A percentile compares a stretch with the other conserved stretches of the same genome.
Conservation (phyloP, 1,140 invertebrate genomes). For the Drosophila seguyi region DNA sequence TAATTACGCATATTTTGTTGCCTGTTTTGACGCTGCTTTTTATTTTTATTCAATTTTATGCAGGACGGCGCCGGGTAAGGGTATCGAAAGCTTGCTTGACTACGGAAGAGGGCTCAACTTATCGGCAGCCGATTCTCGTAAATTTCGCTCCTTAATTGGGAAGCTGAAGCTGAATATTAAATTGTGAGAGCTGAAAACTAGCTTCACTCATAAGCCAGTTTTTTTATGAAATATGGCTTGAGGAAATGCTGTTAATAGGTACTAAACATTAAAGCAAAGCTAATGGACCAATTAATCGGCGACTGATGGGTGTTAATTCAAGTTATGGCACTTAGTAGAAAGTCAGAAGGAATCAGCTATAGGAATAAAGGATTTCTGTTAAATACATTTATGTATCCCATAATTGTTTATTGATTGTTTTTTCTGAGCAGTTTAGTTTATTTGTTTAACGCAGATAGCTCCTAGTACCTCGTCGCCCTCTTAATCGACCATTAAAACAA, state of each 20-base stretch:
- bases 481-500: constrained; percentile 24
- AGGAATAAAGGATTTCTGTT: not conserved
- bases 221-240: not conserved
- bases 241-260: not conserved
- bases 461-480: not conserved
- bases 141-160: constrained; percentile 26
- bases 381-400: not conserved
- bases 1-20: constrained; percentile 83
- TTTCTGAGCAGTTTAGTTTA: not conserved
- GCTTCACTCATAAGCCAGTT: constrained; percentile 10
- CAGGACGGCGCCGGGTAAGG: constrained; percentile 7
- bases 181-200: constrained; percentile 11
- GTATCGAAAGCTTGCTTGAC: constrained; percentile 27
- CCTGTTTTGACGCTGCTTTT: constrained; percentile 78
- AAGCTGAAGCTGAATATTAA: not conserved
- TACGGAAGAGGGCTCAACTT: constrained; percentile 1
- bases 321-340: not conserved
- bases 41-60: constrained; percentile 62
- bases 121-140: constrained; percentile 30
- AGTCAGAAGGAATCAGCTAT: not conserved
- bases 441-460: not conserved
- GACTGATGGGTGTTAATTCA: not conserved
- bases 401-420: not conserved
- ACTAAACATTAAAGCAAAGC: not conserved
- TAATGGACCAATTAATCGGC: constrained; percentile 14